Evolutionary conservation across 2,888 invertebrate species (phyloP).

Genomic region (Phengaris arion): DNA sequence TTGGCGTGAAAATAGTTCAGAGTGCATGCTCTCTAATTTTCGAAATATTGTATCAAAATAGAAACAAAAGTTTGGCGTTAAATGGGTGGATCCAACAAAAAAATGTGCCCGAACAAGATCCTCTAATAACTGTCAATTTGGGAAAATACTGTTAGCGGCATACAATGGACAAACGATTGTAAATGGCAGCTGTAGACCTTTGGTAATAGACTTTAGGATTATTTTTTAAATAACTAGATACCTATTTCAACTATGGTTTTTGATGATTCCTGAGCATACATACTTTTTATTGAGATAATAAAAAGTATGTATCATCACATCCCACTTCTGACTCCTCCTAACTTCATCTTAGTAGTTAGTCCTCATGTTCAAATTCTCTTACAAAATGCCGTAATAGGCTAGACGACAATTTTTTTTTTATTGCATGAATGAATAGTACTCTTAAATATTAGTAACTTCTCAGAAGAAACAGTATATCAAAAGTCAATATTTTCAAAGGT

Average conservation of each 20-base stretch:
- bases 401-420: too few relatives aligned
- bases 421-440: too few relatives aligned
- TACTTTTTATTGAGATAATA: background rate
- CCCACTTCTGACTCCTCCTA: background rate
- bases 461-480: too few relatives aligned
- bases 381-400: background rate
- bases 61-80: background rate
- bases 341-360: background rate
- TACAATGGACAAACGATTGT: slow-evolving; percentile 7
- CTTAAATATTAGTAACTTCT: too few relatives aligned
- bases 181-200: background rate
- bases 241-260: background rate
- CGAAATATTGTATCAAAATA: background rate
- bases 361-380: background rate
- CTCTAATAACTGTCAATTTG: background rate
- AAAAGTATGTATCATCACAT: background rate
- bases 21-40: background rate
- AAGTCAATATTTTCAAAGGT: too few relatives aligned
- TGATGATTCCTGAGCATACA: background rate
- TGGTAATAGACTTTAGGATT: background rate
- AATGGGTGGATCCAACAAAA: background rate
- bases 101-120: background rate
- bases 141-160: background rate
- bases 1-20: background rate
- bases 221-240: background rate